Evolutionary conservation across 2,113 vertebrate species (phyloP).

Genomic region (Lota lota): DNA sequence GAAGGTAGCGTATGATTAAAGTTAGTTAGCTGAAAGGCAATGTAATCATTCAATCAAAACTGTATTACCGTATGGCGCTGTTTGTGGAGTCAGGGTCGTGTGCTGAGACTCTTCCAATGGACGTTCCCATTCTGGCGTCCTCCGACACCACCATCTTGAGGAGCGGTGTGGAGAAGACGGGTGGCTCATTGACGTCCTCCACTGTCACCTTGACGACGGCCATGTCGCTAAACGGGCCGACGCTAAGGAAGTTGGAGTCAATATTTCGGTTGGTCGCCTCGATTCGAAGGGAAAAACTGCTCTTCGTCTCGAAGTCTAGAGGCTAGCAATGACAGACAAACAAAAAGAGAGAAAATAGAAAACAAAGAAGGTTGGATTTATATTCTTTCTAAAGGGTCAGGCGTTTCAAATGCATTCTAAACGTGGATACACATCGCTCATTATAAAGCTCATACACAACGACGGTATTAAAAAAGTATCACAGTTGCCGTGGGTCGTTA

Average conservation of each 20-base stretch:
- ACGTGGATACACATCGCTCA: too few species aligned
- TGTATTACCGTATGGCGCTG: slow-evolving; percentile 82
- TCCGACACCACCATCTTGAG: slow-evolving; percentile 89
- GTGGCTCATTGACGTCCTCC: slow-evolving; percentile 91
- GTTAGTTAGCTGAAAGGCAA: too few species aligned
- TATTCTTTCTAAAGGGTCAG: too few species aligned
- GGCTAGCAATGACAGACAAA: slow-evolving; percentile 68
- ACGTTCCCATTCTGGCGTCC: slow-evolving; percentile 84
- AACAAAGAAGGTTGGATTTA: background rate
- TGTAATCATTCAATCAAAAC: too few species aligned
- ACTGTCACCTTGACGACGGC: slow-evolving; percentile 87
- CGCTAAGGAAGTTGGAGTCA: slow-evolving; percentile 84
- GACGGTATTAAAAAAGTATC: too few species aligned
- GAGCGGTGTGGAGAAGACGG: slow-evolving; percentile 78
- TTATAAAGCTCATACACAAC: too few species aligned
- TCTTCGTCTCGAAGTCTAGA: slow-evolving; percentile 91
- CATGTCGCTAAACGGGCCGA: slow-evolving; percentile 88
- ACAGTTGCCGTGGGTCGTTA: too few species aligned
- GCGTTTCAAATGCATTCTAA: too few species aligned
- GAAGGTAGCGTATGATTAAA: too few species aligned
- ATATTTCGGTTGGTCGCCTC: slow-evolving; percentile 91
- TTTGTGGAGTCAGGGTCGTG: slow-evolving; percentile 88
- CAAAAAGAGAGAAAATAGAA: background rate
- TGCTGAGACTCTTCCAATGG: slow-evolving; percentile 87
- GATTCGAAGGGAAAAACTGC: slow-evolving; percentile 84